Conservation (phyloP, 2,797 vertebrate species). For the Fratercula arctica region DNA sequence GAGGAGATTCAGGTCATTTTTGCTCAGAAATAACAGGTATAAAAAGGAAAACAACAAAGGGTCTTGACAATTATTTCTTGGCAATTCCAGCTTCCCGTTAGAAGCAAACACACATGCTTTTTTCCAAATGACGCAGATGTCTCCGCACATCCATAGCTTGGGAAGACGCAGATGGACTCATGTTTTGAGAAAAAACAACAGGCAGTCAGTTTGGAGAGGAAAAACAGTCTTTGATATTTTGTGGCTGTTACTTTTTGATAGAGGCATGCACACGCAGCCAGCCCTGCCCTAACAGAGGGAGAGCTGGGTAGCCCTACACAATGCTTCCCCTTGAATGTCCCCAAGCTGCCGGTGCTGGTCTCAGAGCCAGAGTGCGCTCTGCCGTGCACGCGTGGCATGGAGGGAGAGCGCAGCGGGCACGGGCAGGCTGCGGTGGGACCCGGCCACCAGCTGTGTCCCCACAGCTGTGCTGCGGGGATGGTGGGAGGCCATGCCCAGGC, state of each 20-base stretch:
- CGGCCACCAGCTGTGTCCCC: rapidly evolving
- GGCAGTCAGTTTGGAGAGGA: not conserved
- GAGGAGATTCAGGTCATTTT: not conserved
- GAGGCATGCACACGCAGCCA: not conserved
- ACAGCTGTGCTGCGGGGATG: rapidly evolving
- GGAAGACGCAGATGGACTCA: constrained; percentile 1
- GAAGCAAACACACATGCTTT: not conserved
- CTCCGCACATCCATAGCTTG: not conserved
- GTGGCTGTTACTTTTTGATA: not conserved
- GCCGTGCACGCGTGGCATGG: rapidly evolving
- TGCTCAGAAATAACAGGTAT: not conserved
- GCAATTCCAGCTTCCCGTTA: not conserved
- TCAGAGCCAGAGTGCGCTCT: not conserved
- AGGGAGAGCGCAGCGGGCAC: not conserved
- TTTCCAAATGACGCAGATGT: not conserved
- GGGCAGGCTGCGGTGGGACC: not conserved
- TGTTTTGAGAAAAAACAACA: constrained; percentile 37
- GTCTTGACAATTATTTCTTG: constrained; percentile 3
- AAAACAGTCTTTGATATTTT: not conserved
- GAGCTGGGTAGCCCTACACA: not conserved
- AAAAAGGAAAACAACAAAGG: not conserved
- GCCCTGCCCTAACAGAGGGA: not conserved
- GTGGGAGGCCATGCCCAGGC: not conserved
- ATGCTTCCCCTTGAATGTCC: not conserved
- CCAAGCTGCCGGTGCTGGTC: not conserved